Evolutionary conservation across 35 echinoderm and acorn worm genomes (phyloP), one percentile per base, ranked within the genome.

Genomic region (Apostichopus californicus): DNA sequence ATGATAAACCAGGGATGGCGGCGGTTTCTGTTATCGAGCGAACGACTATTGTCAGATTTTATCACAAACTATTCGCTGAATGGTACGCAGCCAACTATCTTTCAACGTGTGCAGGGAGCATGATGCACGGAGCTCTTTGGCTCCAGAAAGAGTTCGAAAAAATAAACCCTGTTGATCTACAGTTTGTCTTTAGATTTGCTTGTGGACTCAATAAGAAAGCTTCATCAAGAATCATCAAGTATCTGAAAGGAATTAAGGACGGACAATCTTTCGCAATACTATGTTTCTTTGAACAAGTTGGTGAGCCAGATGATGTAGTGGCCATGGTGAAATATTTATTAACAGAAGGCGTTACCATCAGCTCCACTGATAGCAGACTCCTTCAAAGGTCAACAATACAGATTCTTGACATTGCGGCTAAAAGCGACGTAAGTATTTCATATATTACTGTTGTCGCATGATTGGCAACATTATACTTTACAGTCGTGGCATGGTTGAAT

Each of bases 31-130:
- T 18, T n/a, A 56, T 83, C 12, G 5, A 57, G 56, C 15, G 14
- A 54, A 14, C 15, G 6, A 9, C 17, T 6, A 8, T 83, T 83
- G 80, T 83, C 2, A 83, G 80, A 55, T 83, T 83, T 13, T 83
- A 55, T 20, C 80, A 83, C 52, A 83, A 83, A 83, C 52, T 83
- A 3, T 83, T 83, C 5, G 80, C 80, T 57, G 80, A 83, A 83
- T 83, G 80, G 80, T 83, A 83, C 1, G 80, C 80, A 18, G 80
- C 80, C 9, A 54, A 83, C 21, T 83, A 55, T 57, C 15, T 83
- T 10, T 54, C 80, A 17, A 28, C 10, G 56, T 56, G 56, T 83
- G 80, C 80, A 83, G n/a, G 46, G 12, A 14, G 52, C 56, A 18
- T 56, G 0, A 20, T 83, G 18, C 34, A 25, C 24, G 24, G 24